A percentile compares a stretch with the other conserved stretches of the same genome.
Evolutionary conservation across 2,888 invertebrate genomes (phyloP).

Genomic region (Chalcosyrphus nemorum): DNA sequence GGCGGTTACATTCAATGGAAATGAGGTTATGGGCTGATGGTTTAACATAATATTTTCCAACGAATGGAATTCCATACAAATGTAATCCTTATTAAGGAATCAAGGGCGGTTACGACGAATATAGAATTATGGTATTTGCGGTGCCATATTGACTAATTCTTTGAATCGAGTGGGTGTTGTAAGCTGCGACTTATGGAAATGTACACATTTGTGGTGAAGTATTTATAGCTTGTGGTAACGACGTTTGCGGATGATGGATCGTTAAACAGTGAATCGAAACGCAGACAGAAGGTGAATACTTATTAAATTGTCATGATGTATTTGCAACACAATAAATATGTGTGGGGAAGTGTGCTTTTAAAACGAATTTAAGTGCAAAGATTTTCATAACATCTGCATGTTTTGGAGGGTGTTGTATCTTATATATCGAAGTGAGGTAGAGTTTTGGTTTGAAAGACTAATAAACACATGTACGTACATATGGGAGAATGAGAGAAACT

Average conservation of each 20-base stretch:
- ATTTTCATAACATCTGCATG: no score
- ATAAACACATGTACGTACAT: no score
- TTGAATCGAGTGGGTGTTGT: constrained; percentile 7
- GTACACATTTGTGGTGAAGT: neutral
- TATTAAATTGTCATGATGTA: neutral
- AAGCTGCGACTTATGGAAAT: neutral
- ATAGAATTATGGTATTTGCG: neutral
- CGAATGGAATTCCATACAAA: neutral
- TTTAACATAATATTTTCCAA: neutral
- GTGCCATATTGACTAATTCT: neutral
- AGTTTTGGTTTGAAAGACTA: no score
- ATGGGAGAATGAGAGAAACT: no score
- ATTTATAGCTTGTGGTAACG: neutral
- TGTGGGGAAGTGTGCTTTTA: no score
- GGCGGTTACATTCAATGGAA: constrained; percentile 1
- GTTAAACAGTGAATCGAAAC: neutral
- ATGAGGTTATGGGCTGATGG: neutral
- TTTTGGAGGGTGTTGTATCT: no score
- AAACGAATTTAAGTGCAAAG: no score
- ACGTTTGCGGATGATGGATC: neutral
- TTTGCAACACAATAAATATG: neutral
- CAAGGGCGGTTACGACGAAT: neutral
- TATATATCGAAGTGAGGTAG: no score
- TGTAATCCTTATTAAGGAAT: neutral
- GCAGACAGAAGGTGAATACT: neutral